phyloP scores from a whole-genome alignment of 2,113 vertebrate genomes.

The Lagopus leucura region DNA sequence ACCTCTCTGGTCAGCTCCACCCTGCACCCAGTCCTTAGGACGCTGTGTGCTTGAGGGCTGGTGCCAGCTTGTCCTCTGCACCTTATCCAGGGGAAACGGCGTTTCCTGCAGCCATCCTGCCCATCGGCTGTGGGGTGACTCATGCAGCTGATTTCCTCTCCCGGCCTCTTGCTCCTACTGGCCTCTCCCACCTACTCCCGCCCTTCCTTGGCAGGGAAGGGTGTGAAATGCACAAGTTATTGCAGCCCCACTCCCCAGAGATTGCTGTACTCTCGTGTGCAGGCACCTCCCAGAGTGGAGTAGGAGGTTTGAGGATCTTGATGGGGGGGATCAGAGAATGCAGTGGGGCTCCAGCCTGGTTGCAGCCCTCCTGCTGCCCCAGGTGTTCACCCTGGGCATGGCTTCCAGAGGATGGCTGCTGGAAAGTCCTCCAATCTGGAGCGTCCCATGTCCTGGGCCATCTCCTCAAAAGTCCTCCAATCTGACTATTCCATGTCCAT shows the following conservation, averaged over 20 bases:
- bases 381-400: rapidly evolving
- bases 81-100: slow-evolving; percentile 56
- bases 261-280: not conserved
- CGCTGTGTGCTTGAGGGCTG: slow-evolving; percentile 8
- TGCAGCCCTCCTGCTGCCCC: not conserved
- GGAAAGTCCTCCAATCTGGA: not conserved
- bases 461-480: not conserved
- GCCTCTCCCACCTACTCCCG: not conserved
- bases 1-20: not conserved
- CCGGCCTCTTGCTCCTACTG: slow-evolving; percentile 14
- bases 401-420: not conserved
- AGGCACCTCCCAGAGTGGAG: not conserved
- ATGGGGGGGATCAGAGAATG: not conserved
- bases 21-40: slow-evolving; percentile 35
- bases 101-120: slow-evolving; percentile 52
- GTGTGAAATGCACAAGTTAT: slow-evolving; percentile 60
- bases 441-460: not conserved
- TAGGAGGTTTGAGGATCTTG: not conserved
- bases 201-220: slow-evolving; percentile 47
- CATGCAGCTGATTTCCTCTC: slow-evolving; percentile 53
- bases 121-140: slow-evolving; percentile 19
- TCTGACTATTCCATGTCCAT: not conserved
- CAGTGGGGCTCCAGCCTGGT: not conserved
- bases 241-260: rapidly evolving
- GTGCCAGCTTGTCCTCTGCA: slow-evolving; percentile 33